Percentiles rank a stretch among this genome's conserved stretches.
Evolutionary conservation across 2,888 invertebrate genomes (phyloP).

Genomic region (Danaus chrysippus): DNA sequence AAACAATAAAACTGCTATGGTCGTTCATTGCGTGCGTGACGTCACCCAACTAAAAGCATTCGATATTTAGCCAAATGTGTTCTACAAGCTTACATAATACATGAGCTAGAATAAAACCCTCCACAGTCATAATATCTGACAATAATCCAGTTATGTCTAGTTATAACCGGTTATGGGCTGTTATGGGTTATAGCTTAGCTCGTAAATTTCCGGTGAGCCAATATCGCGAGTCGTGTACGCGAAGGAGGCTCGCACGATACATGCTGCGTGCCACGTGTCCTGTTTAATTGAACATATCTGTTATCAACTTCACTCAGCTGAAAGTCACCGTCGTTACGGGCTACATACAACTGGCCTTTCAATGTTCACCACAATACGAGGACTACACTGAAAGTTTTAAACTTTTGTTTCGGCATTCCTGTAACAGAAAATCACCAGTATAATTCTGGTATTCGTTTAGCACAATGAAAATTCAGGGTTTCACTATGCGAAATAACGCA

Average conservation of each 20-base stretch:
- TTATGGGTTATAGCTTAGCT: slow-evolving; percentile 38
- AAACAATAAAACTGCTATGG: neutral
- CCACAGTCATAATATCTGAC: slow-evolving; percentile 34
- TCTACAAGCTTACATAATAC: slow-evolving; percentile 25
- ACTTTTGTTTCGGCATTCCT: too few relatives aligned
- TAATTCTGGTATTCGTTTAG: too few relatives aligned
- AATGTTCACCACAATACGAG: neutral
- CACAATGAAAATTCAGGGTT: too few relatives aligned
- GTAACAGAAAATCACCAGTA: too few relatives aligned
- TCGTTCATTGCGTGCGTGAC: slow-evolving; percentile 25
- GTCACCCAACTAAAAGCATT: slow-evolving; percentile 28
- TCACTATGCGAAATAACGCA: too few relatives aligned
- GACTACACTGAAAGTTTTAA: neutral
- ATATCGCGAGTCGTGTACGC: slow-evolving; percentile 49
- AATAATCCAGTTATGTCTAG: slow-evolving; percentile 56
- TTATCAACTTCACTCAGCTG: slow-evolving; percentile 30
- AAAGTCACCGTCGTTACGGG: slow-evolving; percentile 22
- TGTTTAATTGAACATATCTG: slow-evolving; percentile 55
- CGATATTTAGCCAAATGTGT: slow-evolving; percentile 31
- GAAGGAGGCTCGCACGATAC: slow-evolving; percentile 33
- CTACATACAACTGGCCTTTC: slow-evolving; percentile 15
- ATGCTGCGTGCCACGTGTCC: slow-evolving; percentile 47
- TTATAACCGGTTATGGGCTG: slow-evolving; percentile 47
- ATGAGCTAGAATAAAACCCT: slow-evolving; percentile 31
- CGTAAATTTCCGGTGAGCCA: slow-evolving; percentile 66